Base-by-base conservation (phyloP, 2,888 invertebrate genomes). In the Pecten maximus region DNA sequence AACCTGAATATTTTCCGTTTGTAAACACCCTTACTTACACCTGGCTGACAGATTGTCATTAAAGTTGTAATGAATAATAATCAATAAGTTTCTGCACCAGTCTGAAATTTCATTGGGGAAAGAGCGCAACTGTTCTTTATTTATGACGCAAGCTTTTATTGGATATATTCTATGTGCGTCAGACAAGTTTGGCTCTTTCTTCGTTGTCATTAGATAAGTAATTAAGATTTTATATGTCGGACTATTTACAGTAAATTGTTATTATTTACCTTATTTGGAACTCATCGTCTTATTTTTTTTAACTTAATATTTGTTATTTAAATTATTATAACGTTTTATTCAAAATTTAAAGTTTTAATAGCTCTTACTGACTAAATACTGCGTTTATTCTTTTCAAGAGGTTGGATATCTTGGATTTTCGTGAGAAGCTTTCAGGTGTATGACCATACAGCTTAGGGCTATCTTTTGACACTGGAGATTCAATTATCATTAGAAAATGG, bases 361-460 rank as follows among this genome's bases (percentile, higher is more conserved):
- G 23, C 74, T 35, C 35, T 35, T 35, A 28, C 35, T 74, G 74
- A 74, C 74, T 10, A 35, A 74, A 74, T 23, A 23, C 19, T 23
- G 23, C 16, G 23, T n/a, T 28, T 74, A 28, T 28, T 74, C 12
- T 23, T 8, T 74, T 74, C 35, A 74, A 74, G 74, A 74, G 74
- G 3, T 54, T 35, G 28, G 74, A 74, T 35, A 35, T 74, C 16
- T 74, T 35, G 74, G 15, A 74, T 74, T 74, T 74, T 74, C 74
- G 74, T 74, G 74, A 74, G 74, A 74, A 74, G 28, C 74, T 35
- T 35, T 74, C 74, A 74, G 74, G 74, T 74, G 74, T 74, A 74
- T 35, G 35, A 28, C 15, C 28, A 35, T 74, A 35, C 35, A 74
- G 74, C 74, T 74, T 74, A 35, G 35, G 74, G 74, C 74, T 15